Evolutionary conservation across 2,888 invertebrate species (phyloP).

Genomic region (Sesia bembeciformis): DNA sequence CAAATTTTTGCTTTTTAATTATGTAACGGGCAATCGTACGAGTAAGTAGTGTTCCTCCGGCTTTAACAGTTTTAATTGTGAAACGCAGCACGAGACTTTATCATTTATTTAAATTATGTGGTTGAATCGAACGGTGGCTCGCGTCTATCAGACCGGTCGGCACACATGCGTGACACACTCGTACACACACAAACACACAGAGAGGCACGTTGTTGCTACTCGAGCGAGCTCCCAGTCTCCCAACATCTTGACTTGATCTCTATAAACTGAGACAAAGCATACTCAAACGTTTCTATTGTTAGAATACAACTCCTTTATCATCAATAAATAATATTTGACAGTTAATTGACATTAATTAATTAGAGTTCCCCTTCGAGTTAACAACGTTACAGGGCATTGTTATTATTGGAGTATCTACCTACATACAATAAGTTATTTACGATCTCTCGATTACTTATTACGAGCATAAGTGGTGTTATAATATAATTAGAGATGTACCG

Average conservation of each 20-base stretch:
- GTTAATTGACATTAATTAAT: neutral
- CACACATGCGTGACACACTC: conserved; percentile 22
- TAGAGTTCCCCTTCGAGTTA: neutral
- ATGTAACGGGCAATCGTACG: conserved; percentile 40
- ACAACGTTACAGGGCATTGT: neutral
- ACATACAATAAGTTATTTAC: too few species aligned
- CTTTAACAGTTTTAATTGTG: conserved; percentile 59
- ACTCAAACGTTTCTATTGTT: neutral
- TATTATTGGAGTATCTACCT: too few species aligned
- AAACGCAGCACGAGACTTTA: conserved; percentile 48
- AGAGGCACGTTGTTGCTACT: conserved; percentile 17
- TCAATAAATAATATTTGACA: neutral
- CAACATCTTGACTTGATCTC: neutral
- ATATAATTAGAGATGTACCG: too few species aligned
- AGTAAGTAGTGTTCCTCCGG: conserved; percentile 28
- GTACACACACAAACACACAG: conserved; percentile 16
- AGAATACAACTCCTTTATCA: neutral
- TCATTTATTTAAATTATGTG: conserved; percentile 59
- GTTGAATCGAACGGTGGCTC: conserved; percentile 51
- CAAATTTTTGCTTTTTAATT: conserved; percentile 27
- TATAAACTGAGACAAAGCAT: neutral
- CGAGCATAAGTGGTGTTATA: too few species aligned
- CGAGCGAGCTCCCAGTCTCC: conserved; percentile 22
- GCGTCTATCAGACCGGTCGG: conserved; percentile 55
- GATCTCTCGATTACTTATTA: too few species aligned